Evolutionary conservation across 2,797 vertebrate genomes (phyloP).

Genomic region (Halcyon badia): DNA sequence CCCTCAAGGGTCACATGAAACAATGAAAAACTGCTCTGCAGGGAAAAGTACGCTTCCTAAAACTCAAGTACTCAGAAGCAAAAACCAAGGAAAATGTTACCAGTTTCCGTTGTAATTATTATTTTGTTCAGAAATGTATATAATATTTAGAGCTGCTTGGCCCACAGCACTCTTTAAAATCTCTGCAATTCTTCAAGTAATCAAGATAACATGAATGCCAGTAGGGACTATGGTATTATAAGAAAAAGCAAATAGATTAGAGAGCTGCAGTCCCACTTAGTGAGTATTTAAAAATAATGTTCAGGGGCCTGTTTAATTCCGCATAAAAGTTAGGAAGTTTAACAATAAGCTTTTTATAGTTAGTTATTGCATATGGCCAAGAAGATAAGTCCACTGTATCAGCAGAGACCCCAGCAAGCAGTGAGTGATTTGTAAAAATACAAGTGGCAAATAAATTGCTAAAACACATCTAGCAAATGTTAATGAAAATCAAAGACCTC

Average conservation of each 20-base stretch:
- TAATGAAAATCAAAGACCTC: not conserved
- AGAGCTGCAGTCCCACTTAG: not conserved
- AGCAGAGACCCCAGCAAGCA: not conserved
- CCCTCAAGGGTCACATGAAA: constrained; percentile 65
- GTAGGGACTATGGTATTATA: not conserved
- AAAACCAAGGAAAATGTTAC: constrained; percentile 68
- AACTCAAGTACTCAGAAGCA: constrained; percentile 32
- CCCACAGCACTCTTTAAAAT: constrained; percentile 40
- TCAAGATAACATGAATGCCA: constrained; percentile 38
- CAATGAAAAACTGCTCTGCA: constrained; percentile 68
- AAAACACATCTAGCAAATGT: not conserved
- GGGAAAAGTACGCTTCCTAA: constrained; percentile 72
- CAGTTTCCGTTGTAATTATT: constrained; percentile 41
- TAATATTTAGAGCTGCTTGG: constrained; percentile 39
- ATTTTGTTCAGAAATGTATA: constrained; percentile 70
- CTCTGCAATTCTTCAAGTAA: constrained; percentile 21
- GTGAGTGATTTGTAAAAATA: not conserved
- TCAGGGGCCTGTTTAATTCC: not conserved
- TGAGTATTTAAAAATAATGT: not conserved
- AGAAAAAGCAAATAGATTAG: not conserved
- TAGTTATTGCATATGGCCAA: not conserved
- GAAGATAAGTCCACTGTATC: not conserved
- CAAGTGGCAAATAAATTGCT: not conserved
- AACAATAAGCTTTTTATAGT: not conserved
- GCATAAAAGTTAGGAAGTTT: not conserved